phyloP scores from a whole-genome alignment of 2,888 invertebrate genomes.

The Agrochola circellaris region DNA sequence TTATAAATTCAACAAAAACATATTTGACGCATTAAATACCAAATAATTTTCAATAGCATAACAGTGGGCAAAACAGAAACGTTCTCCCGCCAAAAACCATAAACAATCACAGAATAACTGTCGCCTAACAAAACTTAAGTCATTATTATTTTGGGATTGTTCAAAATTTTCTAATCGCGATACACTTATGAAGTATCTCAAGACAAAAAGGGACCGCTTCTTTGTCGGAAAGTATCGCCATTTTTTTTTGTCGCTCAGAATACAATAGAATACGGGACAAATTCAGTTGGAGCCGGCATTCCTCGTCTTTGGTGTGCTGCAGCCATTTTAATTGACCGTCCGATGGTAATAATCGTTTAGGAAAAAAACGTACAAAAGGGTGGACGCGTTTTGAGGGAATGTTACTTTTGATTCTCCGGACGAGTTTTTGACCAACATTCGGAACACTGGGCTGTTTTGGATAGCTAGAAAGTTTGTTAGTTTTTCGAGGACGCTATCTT shows the following conservation, averaged over 20 bases:
- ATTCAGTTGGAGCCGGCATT: slow-evolving; percentile 84
- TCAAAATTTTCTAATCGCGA: slow-evolving; percentile 83
- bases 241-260: slow-evolving; percentile 80
- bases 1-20: slow-evolving; percentile 43
- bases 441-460: slow-evolving; percentile 55
- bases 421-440: slow-evolving; percentile 76
- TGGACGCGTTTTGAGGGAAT: slow-evolving; percentile 86
- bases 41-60: slow-evolving; percentile 51
- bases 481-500: slow-evolving; percentile 26
- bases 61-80: slow-evolving; percentile 34
- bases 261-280: slow-evolving; percentile 86
- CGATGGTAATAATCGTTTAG: slow-evolving; percentile 78
- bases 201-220: slow-evolving; percentile 83
- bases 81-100: slow-evolving; percentile 55
- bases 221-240: slow-evolving; percentile 81
- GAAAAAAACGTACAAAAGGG: slow-evolving; percentile 75
- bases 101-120: slow-evolving; percentile 69
- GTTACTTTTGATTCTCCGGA: slow-evolving; percentile 74
- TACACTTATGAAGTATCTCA: slow-evolving; percentile 86
- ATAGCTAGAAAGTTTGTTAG: slow-evolving; percentile 60
- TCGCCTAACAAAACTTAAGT: slow-evolving; percentile 80
- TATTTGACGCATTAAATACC: slow-evolving; percentile 32
- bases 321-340: slow-evolving; percentile 89
- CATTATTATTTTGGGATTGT: slow-evolving; percentile 78
- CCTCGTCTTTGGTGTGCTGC: slow-evolving; percentile 84